phyloP scores from a whole-genome alignment of 1,140 invertebrate genomes.

The Periplaneta americana region DNA sequence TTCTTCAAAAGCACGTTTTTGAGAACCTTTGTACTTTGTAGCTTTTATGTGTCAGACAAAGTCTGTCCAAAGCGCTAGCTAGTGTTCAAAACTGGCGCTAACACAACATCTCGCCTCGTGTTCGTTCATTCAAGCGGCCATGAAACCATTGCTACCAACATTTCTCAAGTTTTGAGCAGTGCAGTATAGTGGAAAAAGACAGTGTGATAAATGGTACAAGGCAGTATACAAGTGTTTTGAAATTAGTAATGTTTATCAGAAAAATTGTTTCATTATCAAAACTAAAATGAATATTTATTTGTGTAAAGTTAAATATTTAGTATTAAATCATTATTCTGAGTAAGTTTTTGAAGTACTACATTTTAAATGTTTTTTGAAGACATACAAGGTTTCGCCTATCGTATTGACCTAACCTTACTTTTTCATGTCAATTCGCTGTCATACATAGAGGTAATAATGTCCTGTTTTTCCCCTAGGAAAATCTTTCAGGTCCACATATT shows the following conservation, averaged over 20 bases:
- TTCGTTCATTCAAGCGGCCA: neutral
- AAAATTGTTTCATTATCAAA: neutral
- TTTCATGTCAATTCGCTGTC: neutral
- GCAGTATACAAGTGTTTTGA: neutral
- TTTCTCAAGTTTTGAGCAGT: neutral
- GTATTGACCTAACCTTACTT: neutral
- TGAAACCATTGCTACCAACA: neutral
- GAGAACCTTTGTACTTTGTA: too few species aligned
- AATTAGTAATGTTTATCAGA: neutral
- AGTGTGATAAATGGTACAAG: too few species aligned
- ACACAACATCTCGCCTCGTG: too few species aligned
- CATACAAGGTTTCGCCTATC: neutral
- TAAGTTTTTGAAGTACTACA: neutral
- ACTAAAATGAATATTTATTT: neutral
- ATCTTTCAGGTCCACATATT: neutral
- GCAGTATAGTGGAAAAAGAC: too few species aligned
- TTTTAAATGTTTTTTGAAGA: neutral
- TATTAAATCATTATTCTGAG: neutral
- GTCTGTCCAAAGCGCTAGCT: too few species aligned
- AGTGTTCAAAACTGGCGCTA: too few species aligned
- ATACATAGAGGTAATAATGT: too few species aligned
- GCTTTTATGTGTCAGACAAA: too few species aligned
- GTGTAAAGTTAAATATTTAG: neutral
- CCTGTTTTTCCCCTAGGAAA: neutral
- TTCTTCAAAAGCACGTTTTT: too few species aligned